Evolutionary conservation across 2,113 vertebrate species (phyloP).

Genomic region (Uropsilus gracilis): DNA sequence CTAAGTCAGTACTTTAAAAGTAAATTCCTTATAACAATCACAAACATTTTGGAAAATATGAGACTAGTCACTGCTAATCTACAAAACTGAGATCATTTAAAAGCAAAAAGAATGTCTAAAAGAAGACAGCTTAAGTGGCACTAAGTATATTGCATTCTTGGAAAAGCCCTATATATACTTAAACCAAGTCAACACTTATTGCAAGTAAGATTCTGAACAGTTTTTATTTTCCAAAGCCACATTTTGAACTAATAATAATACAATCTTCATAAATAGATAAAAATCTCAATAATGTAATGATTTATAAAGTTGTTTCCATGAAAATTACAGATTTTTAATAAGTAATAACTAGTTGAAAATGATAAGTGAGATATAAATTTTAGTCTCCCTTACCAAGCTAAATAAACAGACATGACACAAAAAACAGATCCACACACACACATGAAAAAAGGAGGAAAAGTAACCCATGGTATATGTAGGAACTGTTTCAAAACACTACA

Average conservation of each 20-base stretch:
- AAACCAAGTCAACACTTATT: background rate
- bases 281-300: background rate
- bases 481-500: constrained; percentile 48
- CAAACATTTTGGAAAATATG: constrained; percentile 32
- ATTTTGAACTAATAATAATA: constrained; percentile 21
- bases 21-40: constrained; percentile 4
- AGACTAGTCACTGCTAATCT: background rate
- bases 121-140: background rate
- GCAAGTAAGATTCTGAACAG: constrained; percentile 36
- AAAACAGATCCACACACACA: background rate
- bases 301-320: constrained; percentile 29
- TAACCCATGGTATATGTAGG: background rate
- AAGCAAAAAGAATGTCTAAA: constrained; percentile 41
- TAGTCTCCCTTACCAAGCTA: constrained; percentile 5
- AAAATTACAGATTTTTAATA: constrained; percentile 50
- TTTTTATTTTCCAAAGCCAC: constrained; percentile 43
- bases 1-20: background rate
- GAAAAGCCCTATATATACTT: constrained; percentile 31
- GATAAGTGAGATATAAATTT: constrained; percentile 17
- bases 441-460: background rate
- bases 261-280: background rate
- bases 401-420: constrained; percentile 1
- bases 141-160: background rate
- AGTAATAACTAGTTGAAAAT: constrained; percentile 19
- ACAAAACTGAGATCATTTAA: constrained; percentile 43